Conservation (phyloP, 2,113 vertebrate genomes). For the Sylvia atricapilla region DNA sequence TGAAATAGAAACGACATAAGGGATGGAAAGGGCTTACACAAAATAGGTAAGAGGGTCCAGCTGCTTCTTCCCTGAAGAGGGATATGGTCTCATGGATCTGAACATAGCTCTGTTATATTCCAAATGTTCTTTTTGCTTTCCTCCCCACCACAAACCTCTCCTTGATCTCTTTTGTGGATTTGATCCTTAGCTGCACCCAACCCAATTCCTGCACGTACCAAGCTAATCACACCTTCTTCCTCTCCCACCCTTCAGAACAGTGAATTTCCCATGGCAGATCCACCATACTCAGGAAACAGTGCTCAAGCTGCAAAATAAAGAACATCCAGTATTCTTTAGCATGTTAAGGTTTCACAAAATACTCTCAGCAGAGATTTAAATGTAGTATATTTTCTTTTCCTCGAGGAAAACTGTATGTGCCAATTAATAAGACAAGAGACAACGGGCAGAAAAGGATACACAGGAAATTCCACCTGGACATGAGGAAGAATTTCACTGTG, state of each 20-base stretch:
- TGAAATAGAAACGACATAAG: not conserved
- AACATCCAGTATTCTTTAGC: not conserved
- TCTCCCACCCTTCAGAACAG: not conserved
- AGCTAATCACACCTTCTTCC: not conserved
- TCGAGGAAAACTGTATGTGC: no score
- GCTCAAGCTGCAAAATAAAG: not conserved
- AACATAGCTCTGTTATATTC: not conserved
- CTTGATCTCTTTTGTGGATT: not conserved
- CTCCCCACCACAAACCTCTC: not conserved
- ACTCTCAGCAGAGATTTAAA: not conserved
- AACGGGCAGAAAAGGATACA: fast-evolving
- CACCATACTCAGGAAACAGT: not conserved
- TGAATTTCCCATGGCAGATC: not conserved
- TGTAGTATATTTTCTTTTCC: not conserved
- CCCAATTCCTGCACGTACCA: not conserved
- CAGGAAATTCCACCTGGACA: not conserved
- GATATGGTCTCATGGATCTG: not conserved
- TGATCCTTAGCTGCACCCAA: not conserved
- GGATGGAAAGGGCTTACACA: not conserved
- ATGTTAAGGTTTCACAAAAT: not conserved
- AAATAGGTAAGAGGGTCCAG: not conserved
- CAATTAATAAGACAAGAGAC: no score
- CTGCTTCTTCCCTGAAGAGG: not conserved
- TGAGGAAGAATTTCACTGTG: not conserved
- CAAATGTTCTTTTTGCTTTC: not conserved